phyloP scores from a whole-genome alignment of 2,797 vertebrate genomes.

The Sebastes itinus region DNA sequence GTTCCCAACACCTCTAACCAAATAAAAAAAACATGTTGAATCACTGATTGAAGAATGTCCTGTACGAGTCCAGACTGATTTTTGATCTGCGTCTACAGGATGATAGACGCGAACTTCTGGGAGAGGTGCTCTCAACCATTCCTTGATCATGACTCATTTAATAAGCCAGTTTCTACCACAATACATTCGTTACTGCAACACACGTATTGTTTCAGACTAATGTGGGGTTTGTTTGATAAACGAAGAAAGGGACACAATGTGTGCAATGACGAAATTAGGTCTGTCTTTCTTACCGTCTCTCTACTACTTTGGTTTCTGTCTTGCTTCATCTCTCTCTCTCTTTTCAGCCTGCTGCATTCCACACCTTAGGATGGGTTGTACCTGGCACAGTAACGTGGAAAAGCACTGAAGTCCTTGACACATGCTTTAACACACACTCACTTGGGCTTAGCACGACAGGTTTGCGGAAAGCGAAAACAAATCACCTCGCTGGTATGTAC shows the following conservation, averaged over 20 bases:
- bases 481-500: not conserved
- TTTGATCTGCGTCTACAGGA: not conserved
- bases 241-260: not conserved
- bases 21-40: not conserved
- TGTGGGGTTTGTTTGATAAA: not conserved
- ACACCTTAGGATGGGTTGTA: constrained; percentile 45
- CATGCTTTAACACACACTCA: not conserved
- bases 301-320: not conserved
- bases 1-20: not conserved
- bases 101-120: not conserved
- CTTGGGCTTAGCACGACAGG: constrained; percentile 12
- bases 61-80: not conserved
- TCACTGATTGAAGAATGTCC: not conserved
- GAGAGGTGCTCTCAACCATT: not conserved
- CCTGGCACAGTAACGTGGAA: constrained; percentile 41
- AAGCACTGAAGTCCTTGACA: constrained; percentile 38
- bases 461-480: constrained; percentile 1
- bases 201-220: not conserved
- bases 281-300: not conserved
- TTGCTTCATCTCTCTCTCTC: not conserved
- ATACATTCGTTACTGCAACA: not conserved
- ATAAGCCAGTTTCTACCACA: not conserved
- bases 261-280: not conserved
- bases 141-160: constrained; percentile 28
- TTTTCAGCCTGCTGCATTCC: constrained; percentile 45